phyloP scores from a whole-genome alignment of 2,113 vertebrate genomes.

The Megaceryle maxima region DNA sequence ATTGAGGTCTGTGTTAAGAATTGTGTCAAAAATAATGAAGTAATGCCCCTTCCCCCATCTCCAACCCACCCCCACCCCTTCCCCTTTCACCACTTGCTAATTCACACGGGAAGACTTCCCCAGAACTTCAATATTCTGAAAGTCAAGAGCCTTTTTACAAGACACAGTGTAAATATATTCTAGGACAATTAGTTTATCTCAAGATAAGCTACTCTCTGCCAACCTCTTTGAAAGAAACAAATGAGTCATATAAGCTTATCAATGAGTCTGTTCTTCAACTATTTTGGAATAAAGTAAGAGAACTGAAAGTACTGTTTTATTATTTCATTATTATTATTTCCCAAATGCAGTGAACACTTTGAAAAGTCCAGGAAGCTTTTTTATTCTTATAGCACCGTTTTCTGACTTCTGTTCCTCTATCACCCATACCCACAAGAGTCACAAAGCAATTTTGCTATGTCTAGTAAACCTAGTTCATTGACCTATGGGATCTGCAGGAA shows the following conservation, averaged over 20 bases:
- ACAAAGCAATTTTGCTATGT: background rate
- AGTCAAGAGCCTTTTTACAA: background rate
- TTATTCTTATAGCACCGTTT: background rate
- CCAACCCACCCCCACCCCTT: no score
- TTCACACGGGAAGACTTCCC: background rate
- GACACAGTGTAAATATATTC: background rate
- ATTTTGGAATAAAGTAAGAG: background rate
- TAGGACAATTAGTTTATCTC: background rate
- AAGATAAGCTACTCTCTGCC: background rate
- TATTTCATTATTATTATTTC: background rate
- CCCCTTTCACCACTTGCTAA: accelerated
- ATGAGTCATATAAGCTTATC: background rate
- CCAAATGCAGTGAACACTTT: background rate
- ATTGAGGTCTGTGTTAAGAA: background rate
- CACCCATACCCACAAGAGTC: background rate
- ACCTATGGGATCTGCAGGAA: background rate
- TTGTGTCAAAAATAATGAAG: background rate
- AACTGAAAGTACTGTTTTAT: background rate
- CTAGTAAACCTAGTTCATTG: background rate
- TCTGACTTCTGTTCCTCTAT: background rate
- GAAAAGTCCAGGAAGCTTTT: background rate
- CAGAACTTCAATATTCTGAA: background rate
- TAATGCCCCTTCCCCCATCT: no score
- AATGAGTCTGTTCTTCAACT: background rate
- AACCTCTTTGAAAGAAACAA: background rate